Conservation (phyloP, 2,113 vertebrate genomes). For the Cepphus grylle region DNA sequence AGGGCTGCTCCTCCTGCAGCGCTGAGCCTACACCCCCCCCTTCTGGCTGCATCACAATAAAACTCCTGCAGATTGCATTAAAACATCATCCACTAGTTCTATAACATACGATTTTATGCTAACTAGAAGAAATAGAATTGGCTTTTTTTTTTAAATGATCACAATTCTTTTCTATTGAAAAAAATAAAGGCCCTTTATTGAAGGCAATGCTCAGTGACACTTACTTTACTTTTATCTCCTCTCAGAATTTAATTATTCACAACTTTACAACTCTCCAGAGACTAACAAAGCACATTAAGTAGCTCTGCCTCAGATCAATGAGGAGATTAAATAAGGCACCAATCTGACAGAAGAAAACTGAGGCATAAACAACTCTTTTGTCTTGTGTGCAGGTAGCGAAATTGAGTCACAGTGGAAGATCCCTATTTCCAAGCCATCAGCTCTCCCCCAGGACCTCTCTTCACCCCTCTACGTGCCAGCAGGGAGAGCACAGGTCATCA, state of each 20-base stretch:
- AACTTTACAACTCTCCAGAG: constrained; percentile 6
- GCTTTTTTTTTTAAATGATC: neutral
- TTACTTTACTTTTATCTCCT: neutral
- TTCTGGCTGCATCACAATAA: constrained; percentile 54
- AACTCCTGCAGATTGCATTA: neutral
- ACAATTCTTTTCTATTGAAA: neutral
- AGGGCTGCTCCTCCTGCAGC: neutral
- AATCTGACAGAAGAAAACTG: neutral
- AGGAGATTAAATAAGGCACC: constrained; percentile 6
- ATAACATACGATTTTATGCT: neutral
- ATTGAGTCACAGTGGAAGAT: neutral
- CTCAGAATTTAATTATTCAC: constrained; percentile 23
- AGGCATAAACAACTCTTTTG: neutral
- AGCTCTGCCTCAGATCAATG: constrained; percentile 5
- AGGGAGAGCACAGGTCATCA: neutral
- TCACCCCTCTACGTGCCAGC: neutral
- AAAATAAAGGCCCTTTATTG: neutral
- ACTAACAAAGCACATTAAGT: neutral
- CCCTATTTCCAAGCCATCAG: neutral
- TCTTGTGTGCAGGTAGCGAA: neutral
- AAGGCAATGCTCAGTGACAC: neutral
- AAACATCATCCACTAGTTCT: neutral
- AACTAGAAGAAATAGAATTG: neutral
- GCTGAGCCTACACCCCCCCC: constrained; percentile 60
- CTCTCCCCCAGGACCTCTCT: neutral